Percentiles rank a stretch among this genome's conserved stretches.
These are phyloP conservation scores for Sesia bembeciformis DNA, from an alignment of 2,888 invertebrate genomes.

Conservation along the genomic window DNA sequence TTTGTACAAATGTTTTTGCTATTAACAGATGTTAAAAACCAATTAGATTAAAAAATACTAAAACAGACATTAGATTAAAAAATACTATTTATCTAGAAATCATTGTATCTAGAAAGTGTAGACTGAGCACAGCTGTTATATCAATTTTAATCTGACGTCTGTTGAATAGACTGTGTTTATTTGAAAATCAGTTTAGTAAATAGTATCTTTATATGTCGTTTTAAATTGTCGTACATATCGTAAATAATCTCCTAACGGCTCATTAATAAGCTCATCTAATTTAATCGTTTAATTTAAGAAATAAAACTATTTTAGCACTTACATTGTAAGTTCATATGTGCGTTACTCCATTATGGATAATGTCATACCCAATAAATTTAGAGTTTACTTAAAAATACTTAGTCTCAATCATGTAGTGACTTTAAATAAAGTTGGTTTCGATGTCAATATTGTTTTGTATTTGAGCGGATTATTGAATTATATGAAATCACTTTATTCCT, in stretches of 20 bases:
- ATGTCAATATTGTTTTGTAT: slow-evolving; percentile 46
- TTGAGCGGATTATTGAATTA: slow-evolving; percentile 56
- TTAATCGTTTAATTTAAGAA: no score
- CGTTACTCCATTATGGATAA: slow-evolving; percentile 48
- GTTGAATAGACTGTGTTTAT: background rate
- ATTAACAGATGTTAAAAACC: no score
- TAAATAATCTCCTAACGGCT: no score
- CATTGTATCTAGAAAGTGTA: no score
- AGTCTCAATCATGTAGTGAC: slow-evolving; percentile 34
- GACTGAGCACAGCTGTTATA: background rate
- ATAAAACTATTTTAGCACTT: slow-evolving; percentile 12
- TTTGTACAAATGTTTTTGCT: no score
- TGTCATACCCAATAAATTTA: slow-evolving; percentile 72
- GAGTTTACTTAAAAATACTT: slow-evolving; percentile 49
- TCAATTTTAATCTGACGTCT: background rate
- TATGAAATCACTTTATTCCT: slow-evolving; percentile 60
- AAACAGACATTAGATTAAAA: no score
- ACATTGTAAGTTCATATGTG: slow-evolving; percentile 20
- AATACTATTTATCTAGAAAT: no score
- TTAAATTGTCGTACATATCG: no score
- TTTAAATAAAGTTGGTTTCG: slow-evolving; percentile 40
- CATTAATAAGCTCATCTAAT: no score
- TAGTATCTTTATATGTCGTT: background rate
- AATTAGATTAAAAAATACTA: no score
- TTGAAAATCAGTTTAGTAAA: background rate